Evolutionary conservation across 1,140 invertebrate genomes (phyloP), one percentile per base, ranked within the genome.

Genomic region (Coenobita brevimanus): DNA sequence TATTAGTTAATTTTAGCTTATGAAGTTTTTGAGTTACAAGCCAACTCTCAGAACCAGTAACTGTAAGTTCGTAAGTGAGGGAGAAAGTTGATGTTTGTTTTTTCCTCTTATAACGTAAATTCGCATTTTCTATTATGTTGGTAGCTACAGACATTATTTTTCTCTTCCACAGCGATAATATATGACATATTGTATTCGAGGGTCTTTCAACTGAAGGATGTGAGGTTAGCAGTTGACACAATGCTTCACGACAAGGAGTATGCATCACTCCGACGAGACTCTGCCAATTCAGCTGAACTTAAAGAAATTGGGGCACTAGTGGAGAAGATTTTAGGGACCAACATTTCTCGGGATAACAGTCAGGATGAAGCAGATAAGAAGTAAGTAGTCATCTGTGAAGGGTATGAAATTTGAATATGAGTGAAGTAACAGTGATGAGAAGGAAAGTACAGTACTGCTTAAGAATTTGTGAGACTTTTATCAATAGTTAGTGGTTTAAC

Each of bases 161-260:
- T 33, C 38, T 71, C 43, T 36, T 69, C 24, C 30, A 21, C 75
- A 87, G 84, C 84, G 27, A n/a, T 87, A 43, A 76, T 87, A 46
- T 87, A 87, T 80, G 84, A 87, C 76, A 79, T 71, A 17, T 64
- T 87, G 21, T 87, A 87, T 64, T 80, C 76, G 36, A 41, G 27
- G 69, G 84, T 87, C 24, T 87, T 87, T 41, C 75, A 87, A 87
- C 64, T 87, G 46, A 87, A 81, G 21, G 84, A 87, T 87, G 84
- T 87, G 17, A 36, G 64, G 17, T 46, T 87, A n/a, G 84, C 84
- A 15, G 84, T 87, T 4, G 84, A 87, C 76, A 87, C 84, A 69
- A 87, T 87, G 84, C 76, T 87, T 15, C 84, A 87, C 41, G 84
- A 87, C 76, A 87, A 87, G 62, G 84, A 87, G 62, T 87, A 87